Evolutionary conservation across 2,888 invertebrate genomes (phyloP).

Genomic region (Argyresthia albistria): DNA sequence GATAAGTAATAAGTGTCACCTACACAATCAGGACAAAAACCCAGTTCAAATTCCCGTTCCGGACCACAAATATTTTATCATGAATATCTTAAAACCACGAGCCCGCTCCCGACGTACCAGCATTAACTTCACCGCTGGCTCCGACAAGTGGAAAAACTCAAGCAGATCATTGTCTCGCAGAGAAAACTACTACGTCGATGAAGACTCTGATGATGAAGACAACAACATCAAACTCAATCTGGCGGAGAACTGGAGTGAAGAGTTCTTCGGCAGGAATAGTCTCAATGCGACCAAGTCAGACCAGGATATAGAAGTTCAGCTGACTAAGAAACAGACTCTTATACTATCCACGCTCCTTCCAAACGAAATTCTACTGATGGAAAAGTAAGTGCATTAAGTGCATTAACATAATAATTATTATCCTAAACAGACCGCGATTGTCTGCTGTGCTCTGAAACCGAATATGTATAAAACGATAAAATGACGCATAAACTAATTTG

Average conservation of each 20-base stretch:
- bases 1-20: conserved; percentile 26
- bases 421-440: background rate
- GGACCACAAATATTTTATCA: conserved; percentile 15
- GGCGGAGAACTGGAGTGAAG: conserved; percentile 44
- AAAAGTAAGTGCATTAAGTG: conserved; percentile 28
- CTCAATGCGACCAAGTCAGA: conserved; percentile 32
- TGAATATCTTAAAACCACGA: conserved; percentile 51
- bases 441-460: background rate
- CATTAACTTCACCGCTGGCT: conserved; percentile 27
- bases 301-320: conserved; percentile 55
- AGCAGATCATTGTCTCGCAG: conserved; percentile 28
- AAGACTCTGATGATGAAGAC: conserved; percentile 40
- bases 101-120: conserved; percentile 36
- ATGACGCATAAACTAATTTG: too few species aligned
- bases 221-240: conserved; percentile 18
- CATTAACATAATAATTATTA: background rate
- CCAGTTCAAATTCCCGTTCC: conserved; percentile 8
- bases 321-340: conserved; percentile 59
- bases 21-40: conserved; percentile 9
- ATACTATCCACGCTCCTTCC: conserved; percentile 69
- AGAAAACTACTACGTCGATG: conserved; percentile 20
- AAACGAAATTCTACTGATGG: conserved; percentile 63
- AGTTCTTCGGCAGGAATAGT: conserved; percentile 42
- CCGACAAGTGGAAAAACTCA: conserved; percentile 44
- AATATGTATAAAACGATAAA: too few species aligned